Evolutionary conservation across 2,797 vertebrate genomes (phyloP).

Genomic region (Coreius guichenoti): DNA sequence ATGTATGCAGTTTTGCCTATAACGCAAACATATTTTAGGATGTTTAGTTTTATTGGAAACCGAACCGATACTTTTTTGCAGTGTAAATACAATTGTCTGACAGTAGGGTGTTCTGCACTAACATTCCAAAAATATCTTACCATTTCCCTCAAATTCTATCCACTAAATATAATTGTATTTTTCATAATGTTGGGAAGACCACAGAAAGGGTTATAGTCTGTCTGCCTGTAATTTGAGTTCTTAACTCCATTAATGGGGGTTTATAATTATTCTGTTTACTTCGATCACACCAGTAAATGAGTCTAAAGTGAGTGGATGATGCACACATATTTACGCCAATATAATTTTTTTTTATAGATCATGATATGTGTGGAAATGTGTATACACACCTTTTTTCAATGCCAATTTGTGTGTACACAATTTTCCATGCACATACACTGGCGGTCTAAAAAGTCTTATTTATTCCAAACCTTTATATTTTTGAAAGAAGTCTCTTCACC

Average conservation of each 20-base stretch:
- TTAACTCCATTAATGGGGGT: neutral
- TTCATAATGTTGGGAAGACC: neutral
- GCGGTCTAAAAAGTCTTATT: neutral
- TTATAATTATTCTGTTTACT: slow-evolving; percentile 1
- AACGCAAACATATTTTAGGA: neutral
- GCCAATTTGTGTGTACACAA: neutral
- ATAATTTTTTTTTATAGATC: neutral
- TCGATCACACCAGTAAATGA: neutral
- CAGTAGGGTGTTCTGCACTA: neutral
- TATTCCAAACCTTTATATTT: too few species aligned
- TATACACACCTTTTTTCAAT: neutral
- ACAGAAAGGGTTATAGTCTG: neutral
- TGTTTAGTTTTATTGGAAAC: too few species aligned
- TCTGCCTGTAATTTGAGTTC: neutral
- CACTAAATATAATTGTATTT: neutral
- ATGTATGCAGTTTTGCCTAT: neutral
- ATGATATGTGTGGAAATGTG: neutral
- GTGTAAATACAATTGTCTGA: neutral
- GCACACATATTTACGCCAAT: neutral
- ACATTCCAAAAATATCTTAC: neutral
- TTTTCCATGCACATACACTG: neutral
- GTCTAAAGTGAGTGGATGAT: neutral
- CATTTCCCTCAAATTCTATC: neutral
- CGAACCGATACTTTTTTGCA: neutral
- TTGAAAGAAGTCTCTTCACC: too few species aligned